phyloP scores from a whole-genome alignment of 2,888 invertebrate species.

The Hyposoter didymator region DNA sequence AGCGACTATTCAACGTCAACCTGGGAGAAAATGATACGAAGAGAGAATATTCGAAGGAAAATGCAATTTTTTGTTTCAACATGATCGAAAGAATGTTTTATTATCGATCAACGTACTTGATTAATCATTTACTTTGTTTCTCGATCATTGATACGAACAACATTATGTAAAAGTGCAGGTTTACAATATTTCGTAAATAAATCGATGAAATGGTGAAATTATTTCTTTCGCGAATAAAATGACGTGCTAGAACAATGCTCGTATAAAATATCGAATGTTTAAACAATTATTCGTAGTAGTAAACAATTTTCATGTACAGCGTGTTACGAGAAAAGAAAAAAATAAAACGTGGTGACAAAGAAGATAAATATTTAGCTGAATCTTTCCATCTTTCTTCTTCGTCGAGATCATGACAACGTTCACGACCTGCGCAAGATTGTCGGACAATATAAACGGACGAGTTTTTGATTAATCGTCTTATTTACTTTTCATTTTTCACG shows the following conservation, averaged over 20 bases:
- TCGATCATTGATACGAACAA: constrained; percentile 23
- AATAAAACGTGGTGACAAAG: background rate
- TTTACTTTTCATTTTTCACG: constrained; percentile 25
- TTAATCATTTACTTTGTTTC: background rate
- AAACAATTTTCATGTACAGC: constrained; percentile 23
- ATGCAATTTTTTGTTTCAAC: constrained; percentile 72
- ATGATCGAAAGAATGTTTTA: constrained; percentile 65
- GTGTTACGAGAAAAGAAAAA: background rate
- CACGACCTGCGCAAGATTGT: constrained; percentile 58
- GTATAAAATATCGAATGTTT: constrained; percentile 18
- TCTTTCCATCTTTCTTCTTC: constrained; percentile 10
- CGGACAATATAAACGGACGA: constrained; percentile 39
- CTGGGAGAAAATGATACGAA: constrained; percentile 76
- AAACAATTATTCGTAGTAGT: constrained; percentile 12
- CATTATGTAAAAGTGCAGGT: constrained; percentile 16
- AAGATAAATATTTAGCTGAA: constrained; percentile 1
- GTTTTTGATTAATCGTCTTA: constrained; percentile 13
- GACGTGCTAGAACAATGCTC: constrained; percentile 4
- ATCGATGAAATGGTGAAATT: background rate
- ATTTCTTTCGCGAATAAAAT: background rate
- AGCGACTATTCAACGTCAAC: constrained; percentile 61
- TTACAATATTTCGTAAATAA: constrained; percentile 22
- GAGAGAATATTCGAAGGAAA: constrained; percentile 75
- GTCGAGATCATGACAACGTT: constrained; percentile 42
- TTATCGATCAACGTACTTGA: constrained; percentile 38